These are phyloP conservation scores for Metellina segmentata DNA, from an alignment of 2,888 invertebrate species.

Conservation along the genomic window DNA sequence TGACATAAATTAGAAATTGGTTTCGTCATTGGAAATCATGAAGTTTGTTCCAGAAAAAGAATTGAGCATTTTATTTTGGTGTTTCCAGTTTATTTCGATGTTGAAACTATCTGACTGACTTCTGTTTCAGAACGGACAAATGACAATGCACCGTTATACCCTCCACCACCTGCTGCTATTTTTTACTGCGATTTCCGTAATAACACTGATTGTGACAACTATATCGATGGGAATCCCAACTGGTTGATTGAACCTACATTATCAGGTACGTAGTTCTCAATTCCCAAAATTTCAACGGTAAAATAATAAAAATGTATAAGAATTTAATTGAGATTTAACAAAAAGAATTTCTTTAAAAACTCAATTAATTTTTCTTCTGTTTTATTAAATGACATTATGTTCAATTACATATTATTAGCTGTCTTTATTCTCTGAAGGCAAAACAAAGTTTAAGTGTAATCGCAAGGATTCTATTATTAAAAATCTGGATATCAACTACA, in stretches of 20 bases:
- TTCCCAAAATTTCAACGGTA: too few relatives aligned
- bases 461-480: too few relatives aligned
- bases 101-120: not conserved
- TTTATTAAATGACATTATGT: too few relatives aligned
- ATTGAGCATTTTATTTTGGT: not conserved
- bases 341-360: too few relatives aligned
- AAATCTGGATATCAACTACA: too few relatives aligned
- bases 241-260: constrained; percentile 51
- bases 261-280: constrained; percentile 17
- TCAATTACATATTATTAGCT: too few relatives aligned
- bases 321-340: too few relatives aligned
- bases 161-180: constrained; percentile 1
- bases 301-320: too few relatives aligned
- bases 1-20: too few relatives aligned
- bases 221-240: constrained; percentile 25
- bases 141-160: constrained; percentile 11
- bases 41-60: not conserved
- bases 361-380: too few relatives aligned
- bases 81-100: not conserved
- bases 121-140: constrained; percentile 44
- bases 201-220: constrained; percentile 40
- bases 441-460: too few relatives aligned
- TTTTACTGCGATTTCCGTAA: constrained; percentile 48
- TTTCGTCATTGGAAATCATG: not conserved
- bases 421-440: too few relatives aligned